Base-by-base conservation (phyloP, 64 coral and sea anemone species). In the Catalaphyllia jardinei region DNA sequence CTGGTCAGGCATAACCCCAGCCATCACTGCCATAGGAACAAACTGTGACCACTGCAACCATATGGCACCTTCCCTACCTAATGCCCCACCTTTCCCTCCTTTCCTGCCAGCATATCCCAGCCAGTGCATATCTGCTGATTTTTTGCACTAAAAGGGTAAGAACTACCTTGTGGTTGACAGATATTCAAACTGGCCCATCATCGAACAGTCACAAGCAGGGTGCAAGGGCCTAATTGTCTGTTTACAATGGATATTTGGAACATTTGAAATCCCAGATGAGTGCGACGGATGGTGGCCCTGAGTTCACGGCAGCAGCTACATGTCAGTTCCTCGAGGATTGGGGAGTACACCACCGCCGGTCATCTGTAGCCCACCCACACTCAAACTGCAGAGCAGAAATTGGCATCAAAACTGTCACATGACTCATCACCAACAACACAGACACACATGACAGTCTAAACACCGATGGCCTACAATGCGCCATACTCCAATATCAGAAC, bases 81-180 rank as follows among this genome's bases (percentile, higher is more conserved):
- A 3, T 49, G 62, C 77, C 60, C 88, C 76, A 16, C 39, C 77
- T 14, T 79, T 10, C 52, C 78, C 77, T 42, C 24, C 77, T 8
- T 0, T 60, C 22, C 22, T 46, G 71, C 62, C 88, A 55, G 77
- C 75, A 11, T 90, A 90, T 63, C 77, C 78, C 50, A 73, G 82
- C 77, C 77, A 90, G 22, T 72, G 62, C 39, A 78, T 90, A n/a
- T 90, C 77, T 72, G 77, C 88, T 27, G 63, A 90, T 60, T 72
- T 22, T 81, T 90, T 35, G 38, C 77, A 81, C 63, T 73, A 90
- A 31, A 90, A 90, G 52, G 88, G 76, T 6, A 19, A 29, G 1
- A 71, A 82, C 16, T 82, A 82, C 33, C 77, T 90, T 12, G 38
- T 90, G 15, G 88, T 90, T 14, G 88, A 82, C 60, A 28, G 63